phyloP scores from a whole-genome alignment of 2,888 invertebrate species.

The Drosophila buzzatii region DNA sequence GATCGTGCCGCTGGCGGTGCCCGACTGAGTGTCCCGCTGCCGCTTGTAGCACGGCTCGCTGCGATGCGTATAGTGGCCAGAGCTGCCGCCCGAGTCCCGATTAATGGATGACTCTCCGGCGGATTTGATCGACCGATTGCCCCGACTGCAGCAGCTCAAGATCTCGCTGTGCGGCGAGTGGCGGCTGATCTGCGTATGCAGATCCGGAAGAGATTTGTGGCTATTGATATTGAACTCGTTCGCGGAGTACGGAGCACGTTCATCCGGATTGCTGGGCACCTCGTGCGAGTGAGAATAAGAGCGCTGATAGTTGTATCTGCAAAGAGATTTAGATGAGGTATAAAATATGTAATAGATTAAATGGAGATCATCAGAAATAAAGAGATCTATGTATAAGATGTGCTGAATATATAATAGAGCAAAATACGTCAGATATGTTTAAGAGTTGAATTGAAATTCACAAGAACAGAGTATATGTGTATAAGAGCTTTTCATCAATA shows the following conservation, averaged over 20 bases:
- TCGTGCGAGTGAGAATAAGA: constrained; percentile 89
- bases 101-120: constrained; percentile 89
- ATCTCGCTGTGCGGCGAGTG: constrained; percentile 86
- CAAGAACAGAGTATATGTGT: too few relatives aligned
- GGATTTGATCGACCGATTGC: constrained; percentile 85
- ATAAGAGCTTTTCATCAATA: too few relatives aligned
- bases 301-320: constrained; percentile 85
- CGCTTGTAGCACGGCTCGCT: constrained; percentile 89
- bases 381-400: neutral
- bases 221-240: constrained; percentile 87
- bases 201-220: constrained; percentile 93
- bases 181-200: constrained; percentile 88
- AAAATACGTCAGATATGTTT: neutral
- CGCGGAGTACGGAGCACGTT: constrained; percentile 85
- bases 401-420: neutral
- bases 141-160: constrained; percentile 85
- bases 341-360: neutral
- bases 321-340: neutral
- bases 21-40: constrained; percentile 75
- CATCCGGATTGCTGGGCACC: constrained; percentile 86
- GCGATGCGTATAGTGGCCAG: constrained; percentile 93
- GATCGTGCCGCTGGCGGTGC: constrained; percentile 70
- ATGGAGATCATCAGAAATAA: too few relatives aligned
- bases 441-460: too few relatives aligned
- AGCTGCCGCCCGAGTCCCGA: constrained; percentile 93